Base-by-base conservation (phyloP, 2,888 invertebrate species). In the Scaptomyza tumidula region DNA sequence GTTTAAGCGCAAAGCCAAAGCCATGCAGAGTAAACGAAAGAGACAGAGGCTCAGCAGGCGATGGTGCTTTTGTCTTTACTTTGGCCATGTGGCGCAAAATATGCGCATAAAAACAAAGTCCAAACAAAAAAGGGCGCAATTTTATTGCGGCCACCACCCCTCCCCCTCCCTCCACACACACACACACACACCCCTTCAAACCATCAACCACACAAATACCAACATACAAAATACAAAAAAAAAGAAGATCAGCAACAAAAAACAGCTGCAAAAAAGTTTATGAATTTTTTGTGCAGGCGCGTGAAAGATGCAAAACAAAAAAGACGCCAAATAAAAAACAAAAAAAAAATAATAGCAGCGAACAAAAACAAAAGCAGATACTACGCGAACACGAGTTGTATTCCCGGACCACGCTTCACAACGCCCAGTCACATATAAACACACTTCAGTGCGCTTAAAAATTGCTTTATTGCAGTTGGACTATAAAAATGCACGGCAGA, bases 391-490 rank as follows among this genome's bases (percentile, higher is more conserved):
- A 53, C 44, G 64, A 76, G 80, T 64, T 77, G 75, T 77, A 80
- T 80, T 54, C 31, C 52, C 24, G 52, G 44, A 46, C 49, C 41
- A 66, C 56, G 62, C 63, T 55, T 24, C 62, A 50, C 29, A 14
- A 41, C 56, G 68, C 80, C 72, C 89, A 88, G 83, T 84, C 89
- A 84, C 83, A 84, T 84, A 84, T 84, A 84, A 84, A 84, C 83
- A 84, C 83, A 84, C 83, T 88, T 85, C 89, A 85, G 89, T 85
- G 84, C 86, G 84, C 84, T 85, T 85, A 87, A 89, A 84, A 85
- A 85, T 89, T 85, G 84, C 88, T 85, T 85, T 85, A 85, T 85
- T 85, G 89, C 89, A 89, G 79, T 87, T 66, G 88, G 84, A 85
- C 87, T 86, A 84, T 84, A 84, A 84, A 88, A 84, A 88, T 87